phyloP scores from a whole-genome alignment of 2,113 vertebrate species.

The Cardinalis cardinalis region DNA sequence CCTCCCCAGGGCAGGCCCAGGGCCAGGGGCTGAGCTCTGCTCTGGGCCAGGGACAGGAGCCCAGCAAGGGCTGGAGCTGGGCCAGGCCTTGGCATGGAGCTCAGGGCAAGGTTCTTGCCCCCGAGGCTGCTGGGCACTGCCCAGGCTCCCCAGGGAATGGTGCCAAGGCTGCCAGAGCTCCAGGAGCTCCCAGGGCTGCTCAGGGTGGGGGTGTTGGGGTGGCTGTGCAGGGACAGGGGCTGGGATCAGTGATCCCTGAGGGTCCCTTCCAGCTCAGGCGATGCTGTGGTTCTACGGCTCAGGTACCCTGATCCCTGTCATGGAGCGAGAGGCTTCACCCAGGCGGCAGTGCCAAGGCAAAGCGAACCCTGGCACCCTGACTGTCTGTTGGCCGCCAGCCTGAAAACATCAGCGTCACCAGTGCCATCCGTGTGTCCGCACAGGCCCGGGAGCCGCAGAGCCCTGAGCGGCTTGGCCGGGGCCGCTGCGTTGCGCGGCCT shows the following conservation, averaged over 20 bases:
- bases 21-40: not conserved
- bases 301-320: not conserved
- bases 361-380: not conserved
- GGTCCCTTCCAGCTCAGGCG: not conserved
- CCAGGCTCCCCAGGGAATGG: not conserved
- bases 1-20: not conserved
- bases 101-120: not conserved
- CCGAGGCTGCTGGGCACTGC: not conserved
- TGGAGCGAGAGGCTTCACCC: not conserved
- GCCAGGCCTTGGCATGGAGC: not conserved
- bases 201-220: not conserved
- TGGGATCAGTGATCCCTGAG: accelerated
- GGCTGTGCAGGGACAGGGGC: not conserved
- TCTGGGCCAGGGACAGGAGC: not conserved
- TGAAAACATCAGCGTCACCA: not conserved
- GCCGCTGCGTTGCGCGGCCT: not conserved
- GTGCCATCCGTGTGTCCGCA: not conserved
- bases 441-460: accelerated
- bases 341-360: not conserved
- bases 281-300: not conserved
- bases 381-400: not conserved
- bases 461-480: accelerated
- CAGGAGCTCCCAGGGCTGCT: not conserved
- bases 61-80: not conserved
- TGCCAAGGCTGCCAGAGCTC: not conserved